Evolutionary conservation across 2,113 vertebrate genomes (phyloP).

Genomic region (Sus scrofa): T2T-Sscrofa CM000812.6:213876001-213876500

Average conservation of each 20-base stretch:
- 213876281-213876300: conserved; percentile 50
- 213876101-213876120: neutral
- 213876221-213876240: conserved; percentile 32
- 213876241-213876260: conserved; percentile 44
- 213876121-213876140: neutral
- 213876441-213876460: conserved; percentile 31
- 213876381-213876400: neutral
- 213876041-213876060: neutral
- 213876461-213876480: neutral
- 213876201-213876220: conserved; percentile 13
- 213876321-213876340: conserved; percentile 40
- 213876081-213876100: neutral
- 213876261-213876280: conserved; percentile 54
- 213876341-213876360: conserved; percentile 14
- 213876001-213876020: neutral
- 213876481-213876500: neutral
- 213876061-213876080: neutral
- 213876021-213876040: neutral
- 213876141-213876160: neutral
- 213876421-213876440: conserved; percentile 27
- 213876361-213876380: neutral
- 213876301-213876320: conserved; percentile 51
- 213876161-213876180: conserved; percentile 36
- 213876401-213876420: neutral
- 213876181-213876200: neutral